Conservation (phyloP, 2,888 invertebrate genomes). For the Timandra comae region DNA sequence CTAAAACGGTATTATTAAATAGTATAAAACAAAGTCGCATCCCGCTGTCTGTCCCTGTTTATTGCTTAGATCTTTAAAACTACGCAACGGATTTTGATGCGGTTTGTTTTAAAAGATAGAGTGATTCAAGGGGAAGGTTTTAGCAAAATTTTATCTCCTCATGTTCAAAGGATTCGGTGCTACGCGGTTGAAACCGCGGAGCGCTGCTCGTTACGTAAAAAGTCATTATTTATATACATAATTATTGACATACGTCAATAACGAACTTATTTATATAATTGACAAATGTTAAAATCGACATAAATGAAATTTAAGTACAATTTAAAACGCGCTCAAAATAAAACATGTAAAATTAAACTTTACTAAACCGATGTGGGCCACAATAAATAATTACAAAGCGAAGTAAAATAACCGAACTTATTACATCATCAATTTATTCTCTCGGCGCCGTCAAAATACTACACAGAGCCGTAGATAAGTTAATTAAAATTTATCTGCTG, state of each 20-base stretch:
- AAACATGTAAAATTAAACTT: too few relatives aligned
- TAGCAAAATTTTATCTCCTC: neutral
- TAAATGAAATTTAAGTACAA: too few relatives aligned
- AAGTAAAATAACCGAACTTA: neutral
- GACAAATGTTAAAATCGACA: too few relatives aligned
- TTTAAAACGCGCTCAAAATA: too few relatives aligned
- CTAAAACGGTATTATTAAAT: too few relatives aligned
- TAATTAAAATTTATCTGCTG: conserved; percentile 14
- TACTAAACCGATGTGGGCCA: neutral
- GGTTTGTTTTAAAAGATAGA: too few relatives aligned
- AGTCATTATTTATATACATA: neutral
- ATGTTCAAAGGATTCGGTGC: neutral
- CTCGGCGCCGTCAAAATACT: neutral
- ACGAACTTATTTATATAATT: too few relatives aligned
- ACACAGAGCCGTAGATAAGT: neutral
- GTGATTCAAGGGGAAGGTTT: neutral
- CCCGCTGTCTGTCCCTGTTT: too few relatives aligned
- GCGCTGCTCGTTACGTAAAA: neutral
- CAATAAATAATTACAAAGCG: neutral
- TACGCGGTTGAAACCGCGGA: neutral
- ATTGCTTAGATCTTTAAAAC: too few relatives aligned
- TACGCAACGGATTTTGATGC: too few relatives aligned
- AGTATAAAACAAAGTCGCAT: too few relatives aligned
- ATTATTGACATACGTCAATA: neutral
- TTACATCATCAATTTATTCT: conserved; percentile 1